A percentile compares a stretch with the other conserved stretches of the same genome.
Evolutionary conservation across 2,888 invertebrate genomes (phyloP).

Genomic region (Caenorhabditis zanzibari): DNA sequence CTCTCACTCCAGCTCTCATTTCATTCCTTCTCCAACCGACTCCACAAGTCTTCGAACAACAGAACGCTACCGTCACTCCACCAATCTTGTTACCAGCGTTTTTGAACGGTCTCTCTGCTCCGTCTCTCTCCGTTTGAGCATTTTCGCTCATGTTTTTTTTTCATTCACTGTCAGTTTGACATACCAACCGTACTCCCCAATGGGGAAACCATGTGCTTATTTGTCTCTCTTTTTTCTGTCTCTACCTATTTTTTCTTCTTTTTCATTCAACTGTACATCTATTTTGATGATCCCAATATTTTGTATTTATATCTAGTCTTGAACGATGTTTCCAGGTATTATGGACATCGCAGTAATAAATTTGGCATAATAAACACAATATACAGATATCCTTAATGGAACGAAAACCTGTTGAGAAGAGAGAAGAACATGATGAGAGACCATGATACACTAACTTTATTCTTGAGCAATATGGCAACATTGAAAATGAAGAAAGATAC

Average conservation of each 20-base stretch:
- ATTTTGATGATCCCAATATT: slow-evolving; percentile 39
- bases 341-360: slow-evolving; percentile 29
- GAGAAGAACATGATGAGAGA: background rate
- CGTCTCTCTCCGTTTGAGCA: slow-evolving; percentile 42
- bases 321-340: slow-evolving; percentile 43
- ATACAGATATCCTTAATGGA: background rate
- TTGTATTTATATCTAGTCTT: slow-evolving; percentile 12
- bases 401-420: slow-evolving; percentile 1
- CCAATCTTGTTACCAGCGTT: slow-evolving; percentile 42
- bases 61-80: slow-evolving; percentile 4
- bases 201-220: slow-evolving; percentile 54
- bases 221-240: background rate
- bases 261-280: slow-evolving; percentile 36
- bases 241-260: background rate
- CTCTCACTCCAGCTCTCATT: slow-evolving; percentile 20
- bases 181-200: slow-evolving; percentile 68
- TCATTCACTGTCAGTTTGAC: slow-evolving; percentile 54
- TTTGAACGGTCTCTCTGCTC: slow-evolving; percentile 32
- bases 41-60: slow-evolving; percentile 21
- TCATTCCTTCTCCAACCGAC: slow-evolving; percentile 30
- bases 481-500: slow-evolving; percentile 5
- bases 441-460: slow-evolving; percentile 14
- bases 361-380: background rate
- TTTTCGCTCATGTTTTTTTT: slow-evolving; percentile 31
- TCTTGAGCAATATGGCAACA: slow-evolving; percentile 21